Percentiles rank a stretch among this genome's conserved stretches.
These are phyloP conservation scores for Ptychoptera contaminata DNA, from an alignment of 2,888 invertebrate species.

Conservation along the genomic window DNA sequence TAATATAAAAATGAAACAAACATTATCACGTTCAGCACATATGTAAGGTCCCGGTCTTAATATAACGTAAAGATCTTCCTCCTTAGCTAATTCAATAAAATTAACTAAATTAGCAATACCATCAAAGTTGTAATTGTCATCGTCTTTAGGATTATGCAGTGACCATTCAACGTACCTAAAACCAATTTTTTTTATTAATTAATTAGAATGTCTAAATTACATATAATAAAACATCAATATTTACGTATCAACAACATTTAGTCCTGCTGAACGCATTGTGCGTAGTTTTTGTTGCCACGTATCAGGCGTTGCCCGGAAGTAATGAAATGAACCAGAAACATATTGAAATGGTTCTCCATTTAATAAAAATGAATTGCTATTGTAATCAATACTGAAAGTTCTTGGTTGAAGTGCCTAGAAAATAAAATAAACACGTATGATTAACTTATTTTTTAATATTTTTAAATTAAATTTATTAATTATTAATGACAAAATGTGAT, in stretches of 20 bases:
- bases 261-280: conserved; percentile 64
- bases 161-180: conserved; percentile 81
- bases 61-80: conserved; percentile 65
- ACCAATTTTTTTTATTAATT: background rate
- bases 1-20: conserved; percentile 15
- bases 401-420: conserved; percentile 4
- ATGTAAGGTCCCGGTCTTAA: conserved; percentile 82
- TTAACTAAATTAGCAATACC: conserved; percentile 50
- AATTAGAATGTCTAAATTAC: background rate
- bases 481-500: too few species aligned
- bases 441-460: background rate
- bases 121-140: conserved; percentile 43
- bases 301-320: conserved; percentile 64
- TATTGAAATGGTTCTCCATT: conserved; percentile 56
- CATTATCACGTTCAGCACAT: conserved; percentile 75
- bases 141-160: conserved; percentile 59
- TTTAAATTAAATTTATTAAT: too few species aligned
- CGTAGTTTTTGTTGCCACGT: conserved; percentile 66
- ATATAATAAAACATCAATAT: conserved; percentile 13
- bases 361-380: conserved; percentile 45
- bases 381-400: conserved; percentile 36
- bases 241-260: conserved; percentile 76
- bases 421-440: background rate
- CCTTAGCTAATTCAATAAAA: conserved; percentile 57
- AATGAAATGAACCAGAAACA: conserved; percentile 68